Base-by-base conservation (phyloP, 2,113 vertebrate species). In the Micronisus gabar region DNA sequence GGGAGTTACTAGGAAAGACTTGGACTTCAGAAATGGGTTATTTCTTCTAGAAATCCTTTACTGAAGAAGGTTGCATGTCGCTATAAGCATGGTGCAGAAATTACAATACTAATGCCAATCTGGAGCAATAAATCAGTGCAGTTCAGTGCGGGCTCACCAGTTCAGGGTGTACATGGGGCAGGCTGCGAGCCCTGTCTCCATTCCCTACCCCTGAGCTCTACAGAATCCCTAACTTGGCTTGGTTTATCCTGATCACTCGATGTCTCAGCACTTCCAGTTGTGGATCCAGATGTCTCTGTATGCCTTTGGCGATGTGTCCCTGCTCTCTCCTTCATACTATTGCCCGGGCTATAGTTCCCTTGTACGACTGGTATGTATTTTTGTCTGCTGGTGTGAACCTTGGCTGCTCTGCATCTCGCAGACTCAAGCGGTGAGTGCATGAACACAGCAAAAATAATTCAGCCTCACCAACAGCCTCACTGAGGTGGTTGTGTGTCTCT, bases 311-410 rank as follows among this genome's bases (percentile, higher is more conserved):
- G 3, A 8, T n/a, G 32, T 29, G 48, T 66, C 8, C 76, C 30
- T 29, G 11, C 18, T 80, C 38, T 53, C 48, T 66, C 15, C 50
- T 67, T 67, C 45, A 36, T 19, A 15, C 34, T 15, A 2, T 10
- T 15, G 34, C 21, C 79, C 0, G 3, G 52, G 34, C 63, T 47
- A 4, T 10, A 32, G 38, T 47, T 34, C 41, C 2, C 0, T 32
- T 19, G 26, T 45, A 15, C 13, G 34, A 18, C 15, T 26, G 34
- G 29, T 27, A 3, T 5, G 21, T 38, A 6, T 15, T 47, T 23
- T 27, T 20, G 9, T 10, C 40, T 25, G 30, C 68, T 30, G 45
- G 25, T 10, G 36, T 15, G 62, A 50, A 41, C 62, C 34, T 16
- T 34, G 59, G 41, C 29, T 30, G 62, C 36, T n/a, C 38, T 59